Evolutionary conservation across 2,888 invertebrate species (phyloP), one percentile per base, ranked within the genome.

Genomic region (Agrenia bidenticulata): DNA sequence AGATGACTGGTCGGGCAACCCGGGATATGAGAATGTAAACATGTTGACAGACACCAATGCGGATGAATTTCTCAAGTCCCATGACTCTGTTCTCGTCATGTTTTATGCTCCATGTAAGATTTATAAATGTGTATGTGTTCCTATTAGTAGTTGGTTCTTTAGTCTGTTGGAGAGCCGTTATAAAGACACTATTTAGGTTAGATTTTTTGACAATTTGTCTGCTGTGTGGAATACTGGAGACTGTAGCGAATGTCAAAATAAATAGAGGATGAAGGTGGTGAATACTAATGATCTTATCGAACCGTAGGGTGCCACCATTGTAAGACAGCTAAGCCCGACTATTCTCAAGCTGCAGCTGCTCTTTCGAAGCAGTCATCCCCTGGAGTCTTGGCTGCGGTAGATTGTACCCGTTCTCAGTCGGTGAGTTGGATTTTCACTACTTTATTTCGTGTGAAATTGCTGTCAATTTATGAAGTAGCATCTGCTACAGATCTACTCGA

Each of bases 71-170:
- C 81, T 90, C n/a, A 82, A 82, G 42, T 80, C 83, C 17, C 78
- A 84, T 56, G 83, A 82, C 50, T 86, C 87, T 17, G 84, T 86
- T 1, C 83, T 90, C 60, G 85, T 90, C 67, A 89, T 90, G 88
- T 90, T 89, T 78, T 89, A 87, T 78, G 89, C 89, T 13, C 85
- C 88, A 15, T 90, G 89, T 89, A 81, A 82, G 81, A 80, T 61
- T 59, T 51, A 59, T 55, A 13, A 23, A 15, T 49, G n/a, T 50
- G 2, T 23, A 21, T 13, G 15, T n/a, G n/a, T n/a, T n/a, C n/a
- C n/a, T n/a, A n/a, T 49, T 7, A 49, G 9, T 13, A 9, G 19
- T n/a, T 49, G 49, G 49, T 13, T 9, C 7, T 49, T 49, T 39
- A 39, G 39, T n/a, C n/a, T n/a, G n/a, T n/a, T n/a, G n/a, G n/a